A percentile compares a stretch with the other conserved stretches of the same genome.
phyloP scores from a whole-genome alignment of 2,113 vertebrate species.

The Pollimyrus isidori region DNA sequence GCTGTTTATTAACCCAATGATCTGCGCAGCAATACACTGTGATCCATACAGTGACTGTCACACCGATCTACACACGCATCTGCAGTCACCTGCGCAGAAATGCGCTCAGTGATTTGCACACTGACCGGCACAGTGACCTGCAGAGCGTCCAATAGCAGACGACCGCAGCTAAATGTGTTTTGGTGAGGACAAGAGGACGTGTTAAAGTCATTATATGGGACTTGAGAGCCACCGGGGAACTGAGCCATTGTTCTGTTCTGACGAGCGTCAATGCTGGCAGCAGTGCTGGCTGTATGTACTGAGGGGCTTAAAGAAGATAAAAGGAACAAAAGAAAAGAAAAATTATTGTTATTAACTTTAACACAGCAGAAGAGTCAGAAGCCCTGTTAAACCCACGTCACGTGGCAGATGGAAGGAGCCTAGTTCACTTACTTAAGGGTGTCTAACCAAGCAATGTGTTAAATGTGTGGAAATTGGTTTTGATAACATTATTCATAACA shows the following conservation, averaged over 20 bases:
- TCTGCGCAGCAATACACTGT: not conserved
- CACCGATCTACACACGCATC: not conserved
- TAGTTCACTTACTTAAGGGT: constrained; percentile 66
- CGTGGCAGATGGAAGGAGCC: constrained; percentile 49
- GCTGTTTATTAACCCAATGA: not conserved
- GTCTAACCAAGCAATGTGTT: constrained; percentile 60
- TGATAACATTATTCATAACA: constrained; percentile 74
- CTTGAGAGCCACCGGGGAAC: constrained; percentile 50
- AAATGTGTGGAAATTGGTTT: constrained; percentile 72
- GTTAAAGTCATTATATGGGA: constrained; percentile 54
- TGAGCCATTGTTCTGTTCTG: constrained; percentile 23
- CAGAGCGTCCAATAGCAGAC: constrained; percentile 41
- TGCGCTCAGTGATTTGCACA: not conserved
- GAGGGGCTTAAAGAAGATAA: constrained; percentile 45
- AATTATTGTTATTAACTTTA: constrained; percentile 60
- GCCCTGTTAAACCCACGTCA: constrained; percentile 29
- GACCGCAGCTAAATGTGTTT: not conserved
- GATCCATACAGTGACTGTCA: not conserved
- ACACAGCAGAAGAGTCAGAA: constrained; percentile 46
- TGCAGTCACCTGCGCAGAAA: constrained; percentile 12
- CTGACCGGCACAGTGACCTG: not conserved
- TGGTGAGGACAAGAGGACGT: constrained; percentile 28
- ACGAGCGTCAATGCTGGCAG: constrained; percentile 36
- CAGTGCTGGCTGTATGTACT: constrained; percentile 57
- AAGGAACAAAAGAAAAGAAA: constrained; percentile 50